Conservation (phyloP, 1,140 invertebrate species). For the Papilio glaucus region DNA sequence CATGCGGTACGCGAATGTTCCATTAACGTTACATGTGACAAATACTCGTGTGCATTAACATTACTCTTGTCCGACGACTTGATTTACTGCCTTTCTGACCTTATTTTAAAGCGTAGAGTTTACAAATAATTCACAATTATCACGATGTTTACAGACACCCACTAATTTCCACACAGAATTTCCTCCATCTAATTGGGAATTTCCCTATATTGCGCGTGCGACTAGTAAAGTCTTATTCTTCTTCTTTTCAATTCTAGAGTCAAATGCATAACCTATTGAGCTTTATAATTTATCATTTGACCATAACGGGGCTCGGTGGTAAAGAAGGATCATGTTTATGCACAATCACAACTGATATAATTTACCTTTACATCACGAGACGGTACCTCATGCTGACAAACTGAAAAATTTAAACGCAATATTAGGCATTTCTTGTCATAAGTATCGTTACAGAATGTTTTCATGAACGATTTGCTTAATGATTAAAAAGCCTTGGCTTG, state of each 20-base stretch:
- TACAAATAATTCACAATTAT: conserved; percentile 7
- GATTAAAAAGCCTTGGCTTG: too few species aligned
- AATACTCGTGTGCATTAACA: conserved; percentile 16
- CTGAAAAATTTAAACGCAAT: too few species aligned
- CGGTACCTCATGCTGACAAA: too few species aligned
- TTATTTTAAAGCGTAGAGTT: conserved; percentile 8
- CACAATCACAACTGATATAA: too few species aligned
- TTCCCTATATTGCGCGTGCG: background rate
- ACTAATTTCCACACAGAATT: background rate
- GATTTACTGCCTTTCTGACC: conserved; percentile 30
- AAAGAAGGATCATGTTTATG: too few species aligned
- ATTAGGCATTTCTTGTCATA: too few species aligned
- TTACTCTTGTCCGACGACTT: conserved; percentile 16
- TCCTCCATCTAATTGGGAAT: background rate
- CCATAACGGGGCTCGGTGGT: too few species aligned
- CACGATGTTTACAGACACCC: background rate
- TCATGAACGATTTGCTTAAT: too few species aligned
- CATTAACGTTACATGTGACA: conserved; percentile 31
- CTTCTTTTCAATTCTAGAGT: too few species aligned
- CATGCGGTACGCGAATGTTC: conserved; percentile 28
- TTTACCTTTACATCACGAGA: too few species aligned
- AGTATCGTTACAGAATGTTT: too few species aligned
- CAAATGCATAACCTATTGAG: background rate
- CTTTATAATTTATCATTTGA: background rate
- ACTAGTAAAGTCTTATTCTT: background rate